These are phyloP conservation scores for Eupeodes latifasciatus DNA, from an alignment of 2,888 invertebrate species.

Conservation along the genomic window DNA sequence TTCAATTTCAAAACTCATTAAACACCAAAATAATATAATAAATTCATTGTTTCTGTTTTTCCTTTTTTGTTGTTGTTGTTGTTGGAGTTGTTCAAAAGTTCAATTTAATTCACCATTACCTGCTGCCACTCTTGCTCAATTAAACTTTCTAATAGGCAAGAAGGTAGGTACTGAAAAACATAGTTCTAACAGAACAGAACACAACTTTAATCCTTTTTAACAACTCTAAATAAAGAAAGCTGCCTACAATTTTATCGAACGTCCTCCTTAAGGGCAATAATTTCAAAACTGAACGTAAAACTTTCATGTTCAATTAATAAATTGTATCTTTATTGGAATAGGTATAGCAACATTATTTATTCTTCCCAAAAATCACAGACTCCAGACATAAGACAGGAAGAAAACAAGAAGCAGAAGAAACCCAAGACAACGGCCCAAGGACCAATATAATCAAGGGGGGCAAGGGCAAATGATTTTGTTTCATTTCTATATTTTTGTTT, in stretches of 20 bases:
- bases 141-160: constrained; percentile 9
- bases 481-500: neutral
- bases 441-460: neutral
- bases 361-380: constrained; percentile 14
- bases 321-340: constrained; percentile 48
- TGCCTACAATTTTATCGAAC: neutral
- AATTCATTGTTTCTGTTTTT: neutral
- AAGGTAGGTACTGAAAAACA: neutral
- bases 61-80: neutral
- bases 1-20: constrained; percentile 59
- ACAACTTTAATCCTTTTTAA: constrained; percentile 60
- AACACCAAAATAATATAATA: constrained; percentile 34
- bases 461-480: too few species aligned
- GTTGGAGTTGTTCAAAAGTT: constrained; percentile 1
- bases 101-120: constrained; percentile 43
- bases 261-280: constrained; percentile 30
- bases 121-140: constrained; percentile 30
- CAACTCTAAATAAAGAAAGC: neutral
- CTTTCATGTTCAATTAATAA: constrained; percentile 67
- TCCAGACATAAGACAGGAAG: neutral
- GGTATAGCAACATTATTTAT: constrained; percentile 1
- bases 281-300: constrained; percentile 43
- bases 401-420: neutral
- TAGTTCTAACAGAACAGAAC: neutral
- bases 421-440: constrained; percentile 5